Conservation (phyloP, 2,888 invertebrate genomes). For the Quadroppia sp. region DNA sequence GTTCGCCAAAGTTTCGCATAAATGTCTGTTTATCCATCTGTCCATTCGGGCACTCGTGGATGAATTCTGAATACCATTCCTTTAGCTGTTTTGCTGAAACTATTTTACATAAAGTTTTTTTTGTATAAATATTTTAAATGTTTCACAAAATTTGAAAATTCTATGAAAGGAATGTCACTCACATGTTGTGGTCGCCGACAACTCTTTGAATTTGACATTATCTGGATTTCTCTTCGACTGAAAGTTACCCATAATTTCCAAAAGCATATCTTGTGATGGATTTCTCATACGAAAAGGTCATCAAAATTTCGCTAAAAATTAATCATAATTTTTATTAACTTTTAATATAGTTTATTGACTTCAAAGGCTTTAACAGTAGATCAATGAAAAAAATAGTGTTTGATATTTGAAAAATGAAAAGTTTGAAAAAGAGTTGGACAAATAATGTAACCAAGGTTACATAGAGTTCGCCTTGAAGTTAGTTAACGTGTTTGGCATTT, state of each 20-base stretch:
- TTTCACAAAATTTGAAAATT: conserved; percentile 1
- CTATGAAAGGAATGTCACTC: neutral
- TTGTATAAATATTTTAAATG: neutral
- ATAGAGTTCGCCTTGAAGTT: neutral
- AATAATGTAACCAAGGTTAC: neutral
- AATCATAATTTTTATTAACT: neutral
- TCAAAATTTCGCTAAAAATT: too few relatives aligned
- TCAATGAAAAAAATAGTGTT: neutral
- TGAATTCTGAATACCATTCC: conserved; percentile 46
- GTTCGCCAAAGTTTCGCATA: conserved; percentile 46
- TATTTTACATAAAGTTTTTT: conserved; percentile 1
- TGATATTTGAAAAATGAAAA: neutral
- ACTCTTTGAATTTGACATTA: conserved; percentile 26
- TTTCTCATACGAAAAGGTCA: neutral
- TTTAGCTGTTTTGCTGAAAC: conserved; percentile 32
- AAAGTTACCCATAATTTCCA: conserved; percentile 24
- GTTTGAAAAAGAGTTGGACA: neutral
- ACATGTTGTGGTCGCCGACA: conserved; percentile 23
- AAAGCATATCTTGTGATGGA: neutral
- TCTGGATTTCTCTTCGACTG: neutral
- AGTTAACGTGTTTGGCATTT: conserved; percentile 2
- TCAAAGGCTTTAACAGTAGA: neutral
- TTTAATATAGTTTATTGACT: neutral
- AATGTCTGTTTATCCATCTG: conserved; percentile 48
- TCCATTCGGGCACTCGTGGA: conserved; percentile 47